Base-by-base conservation (phyloP, 1,140 invertebrate genomes). In the Drosophila burlai region DNA sequence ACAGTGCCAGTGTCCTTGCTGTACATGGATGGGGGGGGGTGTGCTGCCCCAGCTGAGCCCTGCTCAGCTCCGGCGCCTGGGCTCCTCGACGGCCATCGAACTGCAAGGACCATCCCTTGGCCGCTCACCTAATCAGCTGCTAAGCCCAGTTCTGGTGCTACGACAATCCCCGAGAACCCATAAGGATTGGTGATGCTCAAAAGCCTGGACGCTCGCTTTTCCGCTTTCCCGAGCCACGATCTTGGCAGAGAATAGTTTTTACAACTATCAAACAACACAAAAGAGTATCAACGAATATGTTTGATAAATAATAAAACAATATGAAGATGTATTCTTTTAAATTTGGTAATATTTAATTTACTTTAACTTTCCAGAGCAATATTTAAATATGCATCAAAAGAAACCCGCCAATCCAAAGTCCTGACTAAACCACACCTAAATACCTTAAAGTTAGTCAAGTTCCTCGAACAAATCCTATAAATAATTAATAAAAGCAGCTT, bases 61-160 rank as follows among this genome's bases (percentile, higher is more conserved):
- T 8, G 49, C 50, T 60, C 13, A 62, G 43, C 45, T 26, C 45
- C 42, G 10, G 10, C 26, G 50, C 50, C 50, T 54, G 34, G 31
- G 50, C 62, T 15, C 29, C 10, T 8, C 52, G 24, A n/a, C 47
- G 55, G 55, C 55, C 62, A 65, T 45, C 63, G 63, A 65, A 65
- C 63, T 45, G 40, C 58, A 7, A 36, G 54, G 36, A 29, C 46
- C 46, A 16, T 18, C 45, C 6, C 43, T 31, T 57, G 52, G 40
- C 43, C 42, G 21, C 40, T 16, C 13, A 45, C 61, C 65, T 83
- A 83, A 83, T 83, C 77, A 83, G 76, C 75, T 78, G 67, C 68
- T 78, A 74, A 82, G 74, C 80, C 38, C 26, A 59, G 47, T 55
- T 21, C 34, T 24, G 21, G 9, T n/a, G 36, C 54, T 11, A 16